Evolutionary conservation across 2,888 invertebrate species (phyloP).

Genomic region (Philhelius pedissequus): DNA sequence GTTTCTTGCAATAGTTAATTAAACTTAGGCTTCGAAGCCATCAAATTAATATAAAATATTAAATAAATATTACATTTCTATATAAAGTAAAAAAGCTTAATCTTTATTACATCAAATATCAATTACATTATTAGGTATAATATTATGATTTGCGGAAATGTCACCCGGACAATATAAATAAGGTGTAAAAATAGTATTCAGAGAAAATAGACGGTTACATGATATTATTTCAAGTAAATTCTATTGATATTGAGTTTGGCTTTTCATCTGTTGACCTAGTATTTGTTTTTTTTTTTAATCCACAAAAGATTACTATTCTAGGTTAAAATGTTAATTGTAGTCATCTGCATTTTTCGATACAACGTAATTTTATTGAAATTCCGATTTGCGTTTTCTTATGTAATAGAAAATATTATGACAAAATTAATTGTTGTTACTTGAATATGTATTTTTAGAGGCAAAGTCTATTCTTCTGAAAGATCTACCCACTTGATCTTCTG

Average conservation of each 20-base stretch:
- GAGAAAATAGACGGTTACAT: conserved; percentile 27
- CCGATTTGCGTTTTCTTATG: background rate
- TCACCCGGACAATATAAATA: conserved; percentile 23
- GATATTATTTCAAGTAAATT: conserved; percentile 20
- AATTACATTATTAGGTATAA: conserved; percentile 63
- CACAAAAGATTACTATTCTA: background rate
- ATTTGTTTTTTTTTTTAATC: background rate
- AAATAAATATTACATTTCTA: background rate
- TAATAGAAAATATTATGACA: background rate
- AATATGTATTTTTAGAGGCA: conserved; percentile 1
- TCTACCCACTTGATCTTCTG: background rate
- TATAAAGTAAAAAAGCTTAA: conserved; percentile 63
- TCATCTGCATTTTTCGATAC: background rate
- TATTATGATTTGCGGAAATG: conserved; percentile 37
- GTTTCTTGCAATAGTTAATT: background rate
- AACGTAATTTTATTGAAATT: background rate
- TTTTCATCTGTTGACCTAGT: conserved; percentile 10
- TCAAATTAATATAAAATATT: background rate
- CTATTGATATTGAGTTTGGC: conserved; percentile 46
- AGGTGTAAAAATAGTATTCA: conserved; percentile 33
- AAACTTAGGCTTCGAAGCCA: background rate
- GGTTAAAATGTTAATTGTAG: background rate
- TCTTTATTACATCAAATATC: conserved; percentile 65
- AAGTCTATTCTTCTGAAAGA: background rate
- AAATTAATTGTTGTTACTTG: background rate